phyloP scores from a whole-genome alignment of 2,113 vertebrate genomes.

The Pteropus alecto region DNA sequence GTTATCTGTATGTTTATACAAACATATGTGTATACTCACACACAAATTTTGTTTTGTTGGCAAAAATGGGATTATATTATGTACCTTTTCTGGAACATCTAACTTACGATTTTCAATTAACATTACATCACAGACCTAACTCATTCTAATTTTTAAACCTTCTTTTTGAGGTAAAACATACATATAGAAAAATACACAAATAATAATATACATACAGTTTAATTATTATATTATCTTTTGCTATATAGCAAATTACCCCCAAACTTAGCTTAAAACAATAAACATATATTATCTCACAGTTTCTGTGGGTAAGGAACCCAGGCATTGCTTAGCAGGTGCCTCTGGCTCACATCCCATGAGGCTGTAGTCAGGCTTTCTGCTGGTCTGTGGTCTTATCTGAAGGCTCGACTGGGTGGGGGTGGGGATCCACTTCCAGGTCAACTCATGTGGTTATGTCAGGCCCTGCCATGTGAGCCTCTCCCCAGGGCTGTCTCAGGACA shows the following conservation, averaged over 20 bases:
- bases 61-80: not conserved
- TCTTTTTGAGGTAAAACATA: not conserved
- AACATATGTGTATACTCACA: not conserved
- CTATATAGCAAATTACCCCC: not conserved
- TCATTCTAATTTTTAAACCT: not conserved
- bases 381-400: not conserved
- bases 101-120: not conserved
- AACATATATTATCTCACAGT: not conserved
- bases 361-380: not conserved
- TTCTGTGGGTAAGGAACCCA: not conserved
- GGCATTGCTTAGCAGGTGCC: not conserved
- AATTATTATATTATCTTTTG: not conserved
- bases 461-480: not conserved
- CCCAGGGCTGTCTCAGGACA: not conserved
- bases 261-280: not conserved
- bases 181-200: not conserved
- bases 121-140: not conserved
- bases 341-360: not conserved
- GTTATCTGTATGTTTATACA: not conserved
- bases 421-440: not conserved
- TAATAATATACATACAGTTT: not conserved
- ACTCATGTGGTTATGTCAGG: not conserved
- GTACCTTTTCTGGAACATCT: not conserved
- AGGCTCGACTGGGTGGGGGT: not conserved
- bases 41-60: not conserved